A percentile compares a stretch with the other conserved stretches of the same genome.
Conservation (phyloP, 1,140 invertebrate genomes). For the Mycetomoellerius zeteki region DNA sequence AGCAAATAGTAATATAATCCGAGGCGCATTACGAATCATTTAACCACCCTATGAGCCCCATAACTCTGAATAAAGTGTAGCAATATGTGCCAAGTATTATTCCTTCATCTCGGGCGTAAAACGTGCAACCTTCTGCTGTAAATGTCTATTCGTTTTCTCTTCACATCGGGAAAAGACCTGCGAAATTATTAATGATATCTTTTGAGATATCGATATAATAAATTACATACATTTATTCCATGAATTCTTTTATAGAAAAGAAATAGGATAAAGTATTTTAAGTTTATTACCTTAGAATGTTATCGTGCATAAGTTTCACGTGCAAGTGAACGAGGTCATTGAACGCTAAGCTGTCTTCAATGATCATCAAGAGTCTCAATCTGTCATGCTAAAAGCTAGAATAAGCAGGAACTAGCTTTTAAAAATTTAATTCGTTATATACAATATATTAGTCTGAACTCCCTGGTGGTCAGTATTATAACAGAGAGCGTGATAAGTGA, state of each 20-base stretch:
- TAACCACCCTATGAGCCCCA: slow-evolving; percentile 68
- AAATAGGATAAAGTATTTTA: neutral
- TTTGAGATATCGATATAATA: slow-evolving; percentile 11
- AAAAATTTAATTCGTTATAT: too few relatives aligned
- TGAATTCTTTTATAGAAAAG: neutral
- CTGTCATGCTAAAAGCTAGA: too few relatives aligned
- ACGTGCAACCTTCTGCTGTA: neutral
- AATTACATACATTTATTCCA: neutral
- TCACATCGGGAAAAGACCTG: neutral
- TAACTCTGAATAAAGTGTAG: slow-evolving; percentile 61
- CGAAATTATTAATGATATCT: neutral
- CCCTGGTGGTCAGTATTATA: too few relatives aligned
- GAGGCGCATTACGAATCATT: slow-evolving; percentile 71
- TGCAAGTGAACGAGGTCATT: too few relatives aligned
- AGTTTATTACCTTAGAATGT: too few relatives aligned
- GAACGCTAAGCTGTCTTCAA: too few relatives aligned
- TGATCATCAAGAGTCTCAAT: too few relatives aligned
- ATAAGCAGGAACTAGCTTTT: too few relatives aligned
- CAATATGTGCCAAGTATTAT: slow-evolving; percentile 23
- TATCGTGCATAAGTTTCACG: too few relatives aligned
- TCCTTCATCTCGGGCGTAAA: slow-evolving; percentile 7
- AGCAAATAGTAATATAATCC: slow-evolving; percentile 51
- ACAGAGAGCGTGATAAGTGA: too few relatives aligned
- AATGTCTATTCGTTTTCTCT: neutral
- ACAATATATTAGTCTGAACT: too few relatives aligned